Conservation (phyloP, 2,888 invertebrate species). For the Synergus laeviventris region DNA sequence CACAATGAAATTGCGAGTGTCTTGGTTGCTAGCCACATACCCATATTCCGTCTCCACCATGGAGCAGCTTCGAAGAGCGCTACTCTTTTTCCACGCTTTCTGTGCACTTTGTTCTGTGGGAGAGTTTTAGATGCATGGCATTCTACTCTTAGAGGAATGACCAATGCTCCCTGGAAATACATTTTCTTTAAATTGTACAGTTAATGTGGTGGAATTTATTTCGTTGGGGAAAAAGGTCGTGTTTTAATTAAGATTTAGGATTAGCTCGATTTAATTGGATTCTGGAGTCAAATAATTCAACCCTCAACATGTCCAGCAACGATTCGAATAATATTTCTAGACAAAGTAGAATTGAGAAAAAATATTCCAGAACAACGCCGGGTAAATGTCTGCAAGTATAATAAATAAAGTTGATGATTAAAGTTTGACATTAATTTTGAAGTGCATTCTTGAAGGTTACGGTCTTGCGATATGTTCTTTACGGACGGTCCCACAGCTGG, state of each 20-base stretch:
- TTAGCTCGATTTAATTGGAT: too few species aligned
- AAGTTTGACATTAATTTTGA: conserved; percentile 23
- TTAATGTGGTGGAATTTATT: too few species aligned
- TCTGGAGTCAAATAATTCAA: too few species aligned
- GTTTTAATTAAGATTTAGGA: too few species aligned
- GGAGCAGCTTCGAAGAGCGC: neutral
- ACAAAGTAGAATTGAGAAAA: too few species aligned
- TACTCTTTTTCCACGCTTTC: conserved; percentile 16
- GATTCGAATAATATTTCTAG: too few species aligned
- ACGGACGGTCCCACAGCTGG: conserved; percentile 69
- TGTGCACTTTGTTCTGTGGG: neutral
- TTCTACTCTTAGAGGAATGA: conserved; percentile 10
- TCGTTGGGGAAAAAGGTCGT: too few species aligned
- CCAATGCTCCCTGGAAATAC: neutral
- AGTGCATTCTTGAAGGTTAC: conserved; percentile 54
- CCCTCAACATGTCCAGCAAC: too few species aligned
- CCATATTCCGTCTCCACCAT: neutral
- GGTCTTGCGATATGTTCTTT: conserved; percentile 49
- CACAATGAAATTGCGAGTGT: conserved; percentile 32
- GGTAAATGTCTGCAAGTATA: too few species aligned
- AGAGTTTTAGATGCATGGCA: conserved; percentile 10
- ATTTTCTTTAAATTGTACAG: neutral
- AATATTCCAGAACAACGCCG: too few species aligned
- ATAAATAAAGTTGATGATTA: too few species aligned
- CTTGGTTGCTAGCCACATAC: conserved; percentile 28